Evolutionary conservation across 2,797 vertebrate species (phyloP).

Genomic region (Pampus argenteus): DNA sequence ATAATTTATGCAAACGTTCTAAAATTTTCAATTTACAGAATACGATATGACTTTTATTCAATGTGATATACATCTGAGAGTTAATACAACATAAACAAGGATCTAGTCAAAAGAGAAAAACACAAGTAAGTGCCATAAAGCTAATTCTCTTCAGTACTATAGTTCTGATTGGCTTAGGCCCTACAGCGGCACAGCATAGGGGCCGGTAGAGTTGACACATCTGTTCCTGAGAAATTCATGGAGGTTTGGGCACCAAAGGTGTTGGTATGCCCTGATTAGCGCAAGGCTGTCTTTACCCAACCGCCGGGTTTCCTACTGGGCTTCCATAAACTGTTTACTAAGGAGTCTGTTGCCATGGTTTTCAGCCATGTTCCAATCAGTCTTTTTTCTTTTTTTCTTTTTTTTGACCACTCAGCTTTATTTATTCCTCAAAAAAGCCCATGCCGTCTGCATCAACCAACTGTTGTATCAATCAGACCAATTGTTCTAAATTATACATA

Average conservation of each 20-base stretch:
- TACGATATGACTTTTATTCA: too few species aligned
- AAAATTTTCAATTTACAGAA: too few species aligned
- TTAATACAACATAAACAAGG: too few species aligned
- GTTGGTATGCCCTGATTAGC: constrained; percentile 83
- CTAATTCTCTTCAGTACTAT: constrained; percentile 39
- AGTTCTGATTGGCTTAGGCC: constrained; percentile 41
- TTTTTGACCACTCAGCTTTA: constrained; percentile 74
- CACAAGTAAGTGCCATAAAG: too few species aligned
- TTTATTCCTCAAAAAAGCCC: constrained; percentile 76
- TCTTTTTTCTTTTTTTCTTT: constrained; percentile 62
- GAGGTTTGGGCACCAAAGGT: constrained; percentile 73
- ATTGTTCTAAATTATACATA: constrained; percentile 74
- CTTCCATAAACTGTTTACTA: constrained; percentile 78
- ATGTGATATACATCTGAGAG: too few species aligned
- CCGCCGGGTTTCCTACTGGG: constrained; percentile 65
- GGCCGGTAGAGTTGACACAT: constrained; percentile 68
- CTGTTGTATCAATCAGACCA: constrained; percentile 76
- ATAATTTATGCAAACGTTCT: constrained; percentile 43
- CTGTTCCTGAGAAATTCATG: constrained; percentile 73
- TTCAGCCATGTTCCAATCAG: constrained; percentile 74
- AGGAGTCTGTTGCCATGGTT: constrained; percentile 81
- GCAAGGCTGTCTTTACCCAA: constrained; percentile 72
- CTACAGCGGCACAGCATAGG: constrained; percentile 41
- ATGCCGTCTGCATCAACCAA: constrained; percentile 82
- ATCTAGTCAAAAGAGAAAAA: too few species aligned